A percentile compares a stretch with the other conserved stretches of the same genome.
These are phyloP conservation scores for Camponotus pennsylvanicus DNA, from an alignment of 1,140 invertebrate species.

Conservation along the genomic window DNA sequence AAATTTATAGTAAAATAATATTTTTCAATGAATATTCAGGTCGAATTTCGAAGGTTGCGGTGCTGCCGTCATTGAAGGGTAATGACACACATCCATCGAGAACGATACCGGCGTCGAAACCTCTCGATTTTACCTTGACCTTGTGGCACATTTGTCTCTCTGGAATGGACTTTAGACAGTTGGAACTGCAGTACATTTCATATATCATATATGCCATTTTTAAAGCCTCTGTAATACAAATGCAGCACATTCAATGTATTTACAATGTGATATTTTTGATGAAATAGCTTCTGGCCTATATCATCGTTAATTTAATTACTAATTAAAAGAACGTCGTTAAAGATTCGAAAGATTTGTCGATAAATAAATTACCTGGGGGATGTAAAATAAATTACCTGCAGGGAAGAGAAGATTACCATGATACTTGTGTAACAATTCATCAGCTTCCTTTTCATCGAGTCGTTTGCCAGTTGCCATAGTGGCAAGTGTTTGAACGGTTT, in stretches of 20 bases:
- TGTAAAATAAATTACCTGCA: slow-evolving; percentile 40
- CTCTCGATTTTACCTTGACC: slow-evolving; percentile 57
- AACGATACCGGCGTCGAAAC: slow-evolving; percentile 65
- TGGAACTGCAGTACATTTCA: slow-evolving; percentile 26
- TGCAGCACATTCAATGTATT: not conserved
- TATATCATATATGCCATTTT: slow-evolving; percentile 67
- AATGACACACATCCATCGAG: slow-evolving; percentile 64
- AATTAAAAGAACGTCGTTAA: not conserved
- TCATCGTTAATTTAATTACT: not conserved
- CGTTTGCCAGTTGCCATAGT: slow-evolving; percentile 61
- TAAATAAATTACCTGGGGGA: slow-evolving; percentile 41
- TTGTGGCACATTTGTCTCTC: slow-evolving; percentile 48
- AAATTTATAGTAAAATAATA: slow-evolving; percentile 38
- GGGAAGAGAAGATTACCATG: slow-evolving; percentile 51
- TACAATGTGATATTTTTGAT: not conserved
- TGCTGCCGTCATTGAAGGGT: slow-evolving; percentile 70
- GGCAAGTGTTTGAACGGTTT: slow-evolving; percentile 57
- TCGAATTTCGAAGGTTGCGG: slow-evolving; percentile 63
- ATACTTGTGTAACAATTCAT: slow-evolving; percentile 63
- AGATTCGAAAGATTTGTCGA: not conserved
- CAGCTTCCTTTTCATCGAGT: slow-evolving; percentile 34
- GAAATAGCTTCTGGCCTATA: not conserved
- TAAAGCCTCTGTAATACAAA: slow-evolving; percentile 58
- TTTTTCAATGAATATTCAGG: slow-evolving; percentile 63
- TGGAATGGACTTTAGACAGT: not conserved